Evolutionary conservation across 2,888 invertebrate genomes (phyloP).

Genomic region (Plusia festucae): DNA sequence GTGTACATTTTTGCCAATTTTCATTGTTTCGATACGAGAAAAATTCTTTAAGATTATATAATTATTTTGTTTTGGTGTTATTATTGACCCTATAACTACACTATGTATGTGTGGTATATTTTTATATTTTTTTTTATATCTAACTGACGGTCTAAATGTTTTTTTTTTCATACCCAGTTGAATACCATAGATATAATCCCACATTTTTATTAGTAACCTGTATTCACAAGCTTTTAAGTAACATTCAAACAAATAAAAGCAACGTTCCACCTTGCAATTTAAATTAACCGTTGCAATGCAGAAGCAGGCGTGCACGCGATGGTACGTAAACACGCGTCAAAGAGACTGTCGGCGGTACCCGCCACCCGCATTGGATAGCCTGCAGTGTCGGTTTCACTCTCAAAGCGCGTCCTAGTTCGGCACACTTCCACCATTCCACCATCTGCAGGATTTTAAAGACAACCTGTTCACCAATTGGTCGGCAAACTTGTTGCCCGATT

Average conservation of each 20-base stretch:
- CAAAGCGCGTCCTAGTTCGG: conserved; percentile 66
- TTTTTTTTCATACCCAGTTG: too few species aligned
- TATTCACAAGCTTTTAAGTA: not conserved
- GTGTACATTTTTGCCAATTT: too few species aligned
- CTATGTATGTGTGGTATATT: too few species aligned
- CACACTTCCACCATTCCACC: conserved; percentile 39
- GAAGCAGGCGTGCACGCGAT: conserved; percentile 25
- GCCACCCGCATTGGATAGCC: conserved; percentile 57
- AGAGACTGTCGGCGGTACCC: conserved; percentile 51
- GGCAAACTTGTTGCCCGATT: conserved; percentile 49
- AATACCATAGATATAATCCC: too few species aligned
- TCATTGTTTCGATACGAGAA: too few species aligned
- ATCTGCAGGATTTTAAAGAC: conserved; percentile 46
- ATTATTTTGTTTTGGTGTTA: too few species aligned
- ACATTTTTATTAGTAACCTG: not conserved
- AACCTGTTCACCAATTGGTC: conserved; percentile 28
- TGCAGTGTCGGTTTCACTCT: conserved; percentile 62
- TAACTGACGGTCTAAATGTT: too few species aligned
- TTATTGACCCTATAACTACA: too few species aligned
- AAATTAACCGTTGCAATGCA: conserved; percentile 39
- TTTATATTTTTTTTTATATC: too few species aligned
- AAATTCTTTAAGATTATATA: too few species aligned
- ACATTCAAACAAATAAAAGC: conserved; percentile 29
- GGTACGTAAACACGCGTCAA: conserved; percentile 54
- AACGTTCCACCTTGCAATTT: conserved; percentile 30